Percentiles rank a stretch among this genome's conserved stretches.
These are phyloP conservation scores for Polydrusus tereticollis DNA, from an alignment of 2,888 invertebrate species.

Conservation along the genomic window DNA sequence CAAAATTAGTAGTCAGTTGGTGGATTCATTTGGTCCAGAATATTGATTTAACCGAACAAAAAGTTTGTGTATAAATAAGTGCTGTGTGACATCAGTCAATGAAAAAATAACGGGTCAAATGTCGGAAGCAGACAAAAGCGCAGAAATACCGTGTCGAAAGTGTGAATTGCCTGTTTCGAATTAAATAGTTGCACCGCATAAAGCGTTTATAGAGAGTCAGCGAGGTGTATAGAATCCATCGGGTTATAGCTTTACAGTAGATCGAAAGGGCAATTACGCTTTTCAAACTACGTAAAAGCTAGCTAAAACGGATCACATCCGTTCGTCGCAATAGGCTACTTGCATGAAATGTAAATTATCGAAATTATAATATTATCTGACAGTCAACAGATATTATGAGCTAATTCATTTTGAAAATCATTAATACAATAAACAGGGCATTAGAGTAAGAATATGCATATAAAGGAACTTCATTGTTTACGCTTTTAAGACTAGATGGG, in stretches of 20 bases:
- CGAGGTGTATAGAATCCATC: conserved; percentile 7
- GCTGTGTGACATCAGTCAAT: too few species aligned
- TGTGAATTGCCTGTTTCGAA: conserved; percentile 17
- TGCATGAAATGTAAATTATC: not conserved
- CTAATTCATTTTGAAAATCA: too few species aligned
- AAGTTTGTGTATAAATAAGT: too few species aligned
- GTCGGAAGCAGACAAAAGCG: conserved; percentile 5
- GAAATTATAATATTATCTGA: too few species aligned
- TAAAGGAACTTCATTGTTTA: too few species aligned
- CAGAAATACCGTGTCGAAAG: conserved; percentile 16
- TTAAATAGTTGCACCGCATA: conserved; percentile 5
- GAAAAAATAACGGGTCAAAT: not conserved
- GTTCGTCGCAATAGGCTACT: not conserved
- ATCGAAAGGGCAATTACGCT: not conserved
- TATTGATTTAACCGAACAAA: too few species aligned
- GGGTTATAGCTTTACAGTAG: conserved; percentile 7
- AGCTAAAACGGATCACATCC: not conserved
- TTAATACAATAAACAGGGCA: too few species aligned
- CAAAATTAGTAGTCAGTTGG: too few species aligned
- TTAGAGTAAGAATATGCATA: too few species aligned
- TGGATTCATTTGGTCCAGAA: too few species aligned
- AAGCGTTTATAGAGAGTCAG: not conserved
- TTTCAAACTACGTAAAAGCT: not conserved
- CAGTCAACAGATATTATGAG: too few species aligned
- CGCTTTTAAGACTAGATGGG: too few species aligned